These are phyloP conservation scores for Chaetodon trifascialis DNA, from an alignment of 2,113 vertebrate genomes.

Conservation along the genomic window DNA sequence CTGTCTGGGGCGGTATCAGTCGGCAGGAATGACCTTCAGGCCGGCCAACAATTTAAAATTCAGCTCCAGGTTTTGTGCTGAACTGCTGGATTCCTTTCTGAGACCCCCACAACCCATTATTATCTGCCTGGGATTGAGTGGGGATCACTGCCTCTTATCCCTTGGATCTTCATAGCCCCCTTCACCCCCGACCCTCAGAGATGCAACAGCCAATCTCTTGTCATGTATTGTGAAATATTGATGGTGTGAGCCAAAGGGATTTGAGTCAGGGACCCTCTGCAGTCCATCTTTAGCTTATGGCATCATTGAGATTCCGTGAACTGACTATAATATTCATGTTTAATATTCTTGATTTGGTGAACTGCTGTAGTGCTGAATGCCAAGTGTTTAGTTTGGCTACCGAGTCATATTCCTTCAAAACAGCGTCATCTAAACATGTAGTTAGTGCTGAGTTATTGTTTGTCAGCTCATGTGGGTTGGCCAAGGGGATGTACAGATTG, in stretches of 20 bases:
- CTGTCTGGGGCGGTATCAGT: conserved; percentile 27
- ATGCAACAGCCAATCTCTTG: conserved; percentile 22
- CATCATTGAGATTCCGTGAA: background rate
- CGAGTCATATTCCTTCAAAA: conserved; percentile 3
- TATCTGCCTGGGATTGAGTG: conserved; percentile 65
- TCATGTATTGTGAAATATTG: conserved; percentile 45
- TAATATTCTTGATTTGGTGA: conserved; percentile 24
- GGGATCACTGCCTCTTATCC: conserved; percentile 50
- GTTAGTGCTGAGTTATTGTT: conserved; percentile 35
- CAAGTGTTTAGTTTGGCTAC: conserved; percentile 24
- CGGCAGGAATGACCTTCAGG: conserved; percentile 46
- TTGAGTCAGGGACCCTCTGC: background rate
- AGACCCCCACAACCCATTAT: conserved; percentile 67
- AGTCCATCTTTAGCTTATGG: conserved; percentile 3
- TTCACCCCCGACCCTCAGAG: background rate
- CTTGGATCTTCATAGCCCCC: conserved; percentile 26
- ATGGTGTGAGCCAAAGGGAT: conserved; percentile 4
- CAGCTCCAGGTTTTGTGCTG: conserved; percentile 49
- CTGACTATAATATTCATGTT: conserved; percentile 3
- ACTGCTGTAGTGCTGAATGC: background rate
- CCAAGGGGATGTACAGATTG: background rate
- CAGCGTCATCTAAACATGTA: conserved; percentile 26
- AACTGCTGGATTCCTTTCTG: conserved; percentile 31
- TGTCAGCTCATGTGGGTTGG: background rate
- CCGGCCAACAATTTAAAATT: conserved; percentile 45